Conservation (phyloP, 2,113 vertebrate genomes). For the Rhodinocichla rosea region DNA sequence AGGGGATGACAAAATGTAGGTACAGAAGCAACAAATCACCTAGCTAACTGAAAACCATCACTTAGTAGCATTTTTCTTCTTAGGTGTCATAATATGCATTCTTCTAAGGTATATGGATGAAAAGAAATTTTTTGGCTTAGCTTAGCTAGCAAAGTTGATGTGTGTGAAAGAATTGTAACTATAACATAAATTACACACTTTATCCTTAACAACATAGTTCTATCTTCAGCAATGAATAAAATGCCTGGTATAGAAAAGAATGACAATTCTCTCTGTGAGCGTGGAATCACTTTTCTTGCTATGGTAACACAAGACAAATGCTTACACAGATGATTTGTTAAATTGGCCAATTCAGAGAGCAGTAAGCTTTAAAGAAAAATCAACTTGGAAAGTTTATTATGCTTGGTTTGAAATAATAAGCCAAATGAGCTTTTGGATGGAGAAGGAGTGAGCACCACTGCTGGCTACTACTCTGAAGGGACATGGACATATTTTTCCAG, state of each 20-base stretch:
- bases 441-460: background rate
- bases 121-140: background rate
- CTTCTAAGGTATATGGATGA: background rate
- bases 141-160: background rate
- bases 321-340: background rate
- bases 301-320: background rate
- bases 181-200: background rate
- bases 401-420: background rate
- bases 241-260: background rate
- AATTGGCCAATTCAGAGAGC: background rate
- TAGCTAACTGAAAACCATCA: background rate
- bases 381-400: background rate
- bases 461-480: background rate
- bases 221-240: background rate
- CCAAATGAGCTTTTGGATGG: background rate
- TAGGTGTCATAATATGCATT: background rate
- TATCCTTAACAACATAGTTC: background rate
- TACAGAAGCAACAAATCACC: background rate
- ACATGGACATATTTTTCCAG: background rate
- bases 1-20: background rate
- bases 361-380: slow-evolving; percentile 24
- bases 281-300: background rate
- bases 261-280: background rate
- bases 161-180: background rate
- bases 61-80: background rate